These are phyloP conservation scores for Proteles cristata DNA, from an alignment of 2,113 vertebrate species.

Conservation along the genomic window DNA sequence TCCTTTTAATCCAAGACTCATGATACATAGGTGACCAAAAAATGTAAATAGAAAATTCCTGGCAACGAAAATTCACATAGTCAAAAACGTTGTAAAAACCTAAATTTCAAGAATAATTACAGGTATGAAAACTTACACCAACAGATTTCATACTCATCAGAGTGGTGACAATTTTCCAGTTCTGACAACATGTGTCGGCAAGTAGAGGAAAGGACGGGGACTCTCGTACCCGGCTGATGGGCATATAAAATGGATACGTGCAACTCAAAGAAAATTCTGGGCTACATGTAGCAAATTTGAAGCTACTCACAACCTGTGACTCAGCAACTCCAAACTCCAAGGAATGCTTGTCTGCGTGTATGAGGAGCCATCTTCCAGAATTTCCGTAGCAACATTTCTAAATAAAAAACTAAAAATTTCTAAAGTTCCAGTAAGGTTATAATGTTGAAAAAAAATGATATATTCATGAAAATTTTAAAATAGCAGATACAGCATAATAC, in stretches of 20 bases:
- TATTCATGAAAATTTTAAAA: background rate
- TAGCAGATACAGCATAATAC: background rate
- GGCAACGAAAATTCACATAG: background rate
- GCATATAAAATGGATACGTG: background rate
- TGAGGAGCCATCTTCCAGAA: background rate
- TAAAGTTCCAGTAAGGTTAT: background rate
- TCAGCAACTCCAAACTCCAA: background rate
- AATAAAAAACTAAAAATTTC: background rate
- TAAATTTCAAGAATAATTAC: background rate
- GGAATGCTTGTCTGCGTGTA: background rate
- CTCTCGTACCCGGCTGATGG: background rate
- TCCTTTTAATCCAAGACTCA: constrained; percentile 81
- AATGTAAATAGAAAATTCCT: background rate
- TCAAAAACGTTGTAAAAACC: background rate
- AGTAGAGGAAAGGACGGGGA: background rate
- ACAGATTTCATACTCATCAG: background rate
- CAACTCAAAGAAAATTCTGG: background rate
- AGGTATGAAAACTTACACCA: background rate
- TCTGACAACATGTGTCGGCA: background rate
- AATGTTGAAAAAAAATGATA: background rate
- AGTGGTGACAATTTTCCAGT: background rate
- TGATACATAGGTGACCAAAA: constrained; percentile 46
- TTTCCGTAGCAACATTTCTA: background rate
- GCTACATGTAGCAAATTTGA: background rate
- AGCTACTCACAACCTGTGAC: background rate